A percentile compares a stretch with the other conserved stretches of the same genome.
Evolutionary conservation across 2,888 invertebrate genomes (phyloP).

Genomic region (Melitaea athalia): DNA sequence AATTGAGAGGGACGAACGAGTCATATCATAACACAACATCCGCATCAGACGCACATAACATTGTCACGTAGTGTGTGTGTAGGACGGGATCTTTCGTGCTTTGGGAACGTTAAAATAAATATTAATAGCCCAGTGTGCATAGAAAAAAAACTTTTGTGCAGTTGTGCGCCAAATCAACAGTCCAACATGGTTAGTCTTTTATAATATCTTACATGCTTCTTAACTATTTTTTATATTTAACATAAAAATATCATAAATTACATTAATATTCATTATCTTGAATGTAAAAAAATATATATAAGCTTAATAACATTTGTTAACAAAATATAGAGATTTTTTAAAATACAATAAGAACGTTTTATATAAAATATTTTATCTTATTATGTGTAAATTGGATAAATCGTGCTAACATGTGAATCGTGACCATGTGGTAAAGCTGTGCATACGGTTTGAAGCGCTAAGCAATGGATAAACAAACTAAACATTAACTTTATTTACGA

Average conservation of each 20-base stretch:
- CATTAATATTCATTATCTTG: not conserved
- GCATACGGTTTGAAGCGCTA: conserved; percentile 21
- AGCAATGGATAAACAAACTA: conserved; percentile 32
- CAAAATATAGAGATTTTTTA: conserved; percentile 7
- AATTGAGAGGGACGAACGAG: conserved; percentile 56
- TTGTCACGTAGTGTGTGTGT: conserved; percentile 30
- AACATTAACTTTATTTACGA: conserved; percentile 35
- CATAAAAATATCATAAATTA: not conserved
- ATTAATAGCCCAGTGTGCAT: conserved; percentile 19
- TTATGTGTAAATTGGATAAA: conserved; percentile 25
- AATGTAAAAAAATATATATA: no score
- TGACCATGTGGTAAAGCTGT: conserved; percentile 32
- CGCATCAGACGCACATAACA: conserved; percentile 41
- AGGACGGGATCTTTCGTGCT: conserved; percentile 31
- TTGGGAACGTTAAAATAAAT: conserved; percentile 18
- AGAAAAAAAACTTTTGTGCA: conserved; percentile 25
- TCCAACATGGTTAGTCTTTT: conserved; percentile 37
- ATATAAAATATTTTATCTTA: conserved; percentile 17
- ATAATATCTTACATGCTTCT: conserved; percentile 1
- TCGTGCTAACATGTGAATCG: conserved; percentile 32
- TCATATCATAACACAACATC: conserved; percentile 39
- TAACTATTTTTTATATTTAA: not conserved
- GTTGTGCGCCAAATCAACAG: conserved; percentile 14
- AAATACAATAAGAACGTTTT: conserved; percentile 12
- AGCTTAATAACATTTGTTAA: not conserved